Base-by-base conservation (phyloP, 2,797 vertebrate genomes). In the Girardinus metallicus region DNA sequence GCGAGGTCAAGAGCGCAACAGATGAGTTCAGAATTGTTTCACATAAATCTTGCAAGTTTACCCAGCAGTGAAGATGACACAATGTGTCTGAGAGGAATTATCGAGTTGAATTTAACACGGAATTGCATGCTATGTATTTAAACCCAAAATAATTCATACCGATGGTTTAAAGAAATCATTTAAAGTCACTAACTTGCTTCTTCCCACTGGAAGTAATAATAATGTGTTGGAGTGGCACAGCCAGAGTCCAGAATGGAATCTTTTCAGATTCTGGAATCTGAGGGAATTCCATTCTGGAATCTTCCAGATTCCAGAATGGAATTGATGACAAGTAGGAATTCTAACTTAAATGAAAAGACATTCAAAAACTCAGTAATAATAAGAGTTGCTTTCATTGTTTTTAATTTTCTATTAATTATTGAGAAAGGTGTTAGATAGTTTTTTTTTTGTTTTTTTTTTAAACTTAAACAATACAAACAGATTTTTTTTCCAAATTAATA, bases 1-100 rank as follows among this genome's bases (percentile, higher is more conserved):
- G 78, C 0, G 39, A 91, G 92, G 93, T 93, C 82, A 85, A 86
- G 76, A 91, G 92, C 88, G 84, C 87, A 87, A 83, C 75, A 77
- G 87, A 84, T 71, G 4, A 85, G 81, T 89, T 89, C 82, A 87
- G 80, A 90, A 80, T 90, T 73, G 86, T 86, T 87, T 85, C 78
- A 91, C 80, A 85, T 51, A 77, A 91, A 77, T 72, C 78, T 51
- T 6, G 46, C 55, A 51, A 71, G 43, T 64, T 83, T 53, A 74
- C 29, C 46, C 39, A 26, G 70, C 9, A 34, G 7, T 60, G 81
- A 84, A 87, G 80, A 77, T 74, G 82, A 83, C 83, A 78, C 26
- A 70, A 39, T 57, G 6, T 74, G 12, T 55, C 39, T 74, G 73
- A 75, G 53, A 34, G 74, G 72, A 80, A 77, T 83, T 73, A 70